Base-by-base conservation (phyloP, 2,113 vertebrate genomes). In the Rhineura floridana region DNA sequence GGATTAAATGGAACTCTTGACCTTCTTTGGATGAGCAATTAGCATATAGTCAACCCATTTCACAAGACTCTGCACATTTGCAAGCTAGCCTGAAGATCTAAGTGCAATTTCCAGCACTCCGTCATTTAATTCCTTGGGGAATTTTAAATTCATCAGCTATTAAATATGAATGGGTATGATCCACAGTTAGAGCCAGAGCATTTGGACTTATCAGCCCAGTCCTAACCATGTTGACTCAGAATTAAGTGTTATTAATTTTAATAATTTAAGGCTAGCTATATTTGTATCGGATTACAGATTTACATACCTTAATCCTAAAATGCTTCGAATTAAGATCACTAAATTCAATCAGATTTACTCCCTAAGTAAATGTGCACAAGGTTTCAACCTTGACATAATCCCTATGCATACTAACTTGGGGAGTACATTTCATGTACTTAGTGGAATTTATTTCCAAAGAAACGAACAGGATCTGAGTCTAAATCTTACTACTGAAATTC, bases 21-120 rank as follows among this genome's bases (percentile, higher is more conserved):
- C 10, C 76, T 90, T 86, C 39, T 78, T 73, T 79, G 76, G 67
- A 69, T 83, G 12, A 72, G 76, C 63, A 72, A 63, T 89, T 80
- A 85, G n/a, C 67, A 84, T 46, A 80, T 69, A 84, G 42, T 85
- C 52, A 72, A 72, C 48, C 46, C 10, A n/a, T 62, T 85, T 59
- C 52, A 39, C 30, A 42, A 23, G 69, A 75, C 48, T 77, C 36
- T 11, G 62, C 0, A 0, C 63, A 76, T 89, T 17, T 11, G 55
- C 72, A 39, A 88, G 62, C 33, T 72, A 80, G 55, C 48, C 25
- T 72, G 25, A 84, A 83, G 42, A 78, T 84, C 62, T 70, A 89
- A 88, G 80, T 8, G 4, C 48, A 85, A 36, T 70, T 48, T 70
- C 69, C 25, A 65, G 1, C 1, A 42, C 39, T 88, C 50, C 46